A percentile compares a stretch with the other conserved stretches of the same genome.
phyloP scores from a whole-genome alignment of 2,888 invertebrate genomes.

The Neoaliturus tenellus region DNA sequence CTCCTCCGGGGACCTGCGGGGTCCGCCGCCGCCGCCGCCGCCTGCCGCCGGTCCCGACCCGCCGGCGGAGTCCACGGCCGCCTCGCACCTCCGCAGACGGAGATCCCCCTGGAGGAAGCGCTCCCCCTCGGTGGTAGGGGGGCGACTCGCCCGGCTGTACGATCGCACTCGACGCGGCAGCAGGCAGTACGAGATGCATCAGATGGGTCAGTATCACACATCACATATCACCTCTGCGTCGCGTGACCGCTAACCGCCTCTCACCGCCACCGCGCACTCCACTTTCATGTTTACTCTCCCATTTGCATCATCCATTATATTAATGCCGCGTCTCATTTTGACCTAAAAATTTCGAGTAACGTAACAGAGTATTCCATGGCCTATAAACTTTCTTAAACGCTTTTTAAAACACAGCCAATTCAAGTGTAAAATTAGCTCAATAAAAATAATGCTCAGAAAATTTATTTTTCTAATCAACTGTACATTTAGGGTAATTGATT shows the following conservation, averaged over 20 bases:
- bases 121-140: constrained; percentile 29
- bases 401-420: no score
- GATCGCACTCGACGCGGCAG: constrained; percentile 52
- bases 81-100: constrained; percentile 42
- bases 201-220: constrained; percentile 47
- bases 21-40: constrained; percentile 50
- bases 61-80: constrained; percentile 34
- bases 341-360: no score
- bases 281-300: no score
- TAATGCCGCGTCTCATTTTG: no score
- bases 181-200: constrained; percentile 47
- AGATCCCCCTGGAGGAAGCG: constrained; percentile 39
- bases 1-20: constrained; percentile 56
- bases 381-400: no score
- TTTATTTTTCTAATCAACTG: not conserved
- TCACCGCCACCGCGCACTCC: no score
- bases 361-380: no score
- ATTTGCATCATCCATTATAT: no score
- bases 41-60: constrained; percentile 47
- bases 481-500: not conserved
- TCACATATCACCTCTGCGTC: no score
- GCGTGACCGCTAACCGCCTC: no score
- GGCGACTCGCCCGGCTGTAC: constrained; percentile 15
- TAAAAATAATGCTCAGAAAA: constrained; percentile 19
- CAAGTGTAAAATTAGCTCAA: not conserved